phyloP scores from a whole-genome alignment of 1,140 invertebrate species.

The Dinoponera quadriceps region DNA sequence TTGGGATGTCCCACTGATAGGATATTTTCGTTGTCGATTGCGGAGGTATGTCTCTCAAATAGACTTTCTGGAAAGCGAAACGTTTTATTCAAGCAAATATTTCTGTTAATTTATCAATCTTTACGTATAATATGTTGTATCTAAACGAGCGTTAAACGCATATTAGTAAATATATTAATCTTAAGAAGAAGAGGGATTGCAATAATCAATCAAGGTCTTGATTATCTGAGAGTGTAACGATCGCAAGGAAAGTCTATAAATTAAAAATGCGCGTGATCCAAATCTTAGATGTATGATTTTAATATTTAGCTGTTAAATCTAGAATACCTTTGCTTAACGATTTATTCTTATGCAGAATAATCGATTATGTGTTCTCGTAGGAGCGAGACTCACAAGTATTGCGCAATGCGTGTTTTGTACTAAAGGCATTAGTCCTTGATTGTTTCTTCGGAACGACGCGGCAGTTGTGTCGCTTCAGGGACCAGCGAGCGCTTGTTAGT shows the following conservation, averaged over 20 bases:
- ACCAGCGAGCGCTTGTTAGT: constrained; percentile 6
- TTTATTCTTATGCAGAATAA: background rate
- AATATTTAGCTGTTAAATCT: background rate
- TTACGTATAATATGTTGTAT: background rate
- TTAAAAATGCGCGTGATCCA: no score
- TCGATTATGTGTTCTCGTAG: constrained; percentile 13
- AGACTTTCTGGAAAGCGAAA: constrained; percentile 86
- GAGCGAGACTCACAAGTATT: constrained; percentile 8
- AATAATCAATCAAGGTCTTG: no score
- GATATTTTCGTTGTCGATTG: constrained; percentile 79
- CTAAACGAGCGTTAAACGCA: background rate
- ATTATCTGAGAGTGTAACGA: no score
- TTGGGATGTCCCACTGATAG: constrained; percentile 90
- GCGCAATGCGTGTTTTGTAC: background rate
- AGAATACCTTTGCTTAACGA: background rate
- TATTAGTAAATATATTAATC: no score
- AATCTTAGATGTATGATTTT: background rate
- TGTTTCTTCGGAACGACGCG: constrained; percentile 15
- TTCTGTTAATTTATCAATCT: background rate
- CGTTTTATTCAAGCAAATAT: background rate
- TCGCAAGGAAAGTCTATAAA: background rate
- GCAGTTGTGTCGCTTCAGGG: background rate
- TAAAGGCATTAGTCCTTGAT: constrained; percentile 18
- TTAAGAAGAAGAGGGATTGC: no score
- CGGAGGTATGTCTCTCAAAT: constrained; percentile 88